A percentile compares a stretch with the other conserved stretches of the same genome.
Conservation (phyloP, 1,140 invertebrate genomes). For the Pemphigus obesinymphae region DNA sequence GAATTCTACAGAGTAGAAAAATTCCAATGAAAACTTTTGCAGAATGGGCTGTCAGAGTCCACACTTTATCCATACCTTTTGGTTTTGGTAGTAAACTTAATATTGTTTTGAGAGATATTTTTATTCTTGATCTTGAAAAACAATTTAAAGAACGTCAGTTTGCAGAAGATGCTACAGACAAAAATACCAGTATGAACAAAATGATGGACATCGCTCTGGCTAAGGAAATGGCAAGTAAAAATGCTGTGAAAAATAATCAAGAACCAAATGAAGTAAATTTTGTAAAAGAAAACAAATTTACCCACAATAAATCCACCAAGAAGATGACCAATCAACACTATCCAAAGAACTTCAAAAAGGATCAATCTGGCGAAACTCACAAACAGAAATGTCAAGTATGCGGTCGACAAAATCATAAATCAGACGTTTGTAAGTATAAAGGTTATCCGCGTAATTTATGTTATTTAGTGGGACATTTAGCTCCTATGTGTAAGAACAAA, state of each 20-base stretch:
- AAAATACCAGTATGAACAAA: neutral
- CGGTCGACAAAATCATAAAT: neutral
- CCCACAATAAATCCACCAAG: neutral
- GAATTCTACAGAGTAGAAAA: neutral
- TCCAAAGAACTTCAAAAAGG: neutral
- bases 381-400: neutral
- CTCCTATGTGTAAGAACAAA: neutral
- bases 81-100: neutral
- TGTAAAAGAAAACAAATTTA: neutral
- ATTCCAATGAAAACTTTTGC: neutral
- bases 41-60: neutral
- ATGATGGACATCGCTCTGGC: neutral
- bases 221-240: neutral
- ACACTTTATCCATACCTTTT: neutral
- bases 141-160: neutral
- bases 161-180: neutral
- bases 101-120: neutral
- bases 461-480: neutral
- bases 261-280: neutral
- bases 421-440: neutral
- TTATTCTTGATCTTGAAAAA: neutral
- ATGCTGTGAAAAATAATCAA: neutral
- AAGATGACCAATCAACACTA: neutral
- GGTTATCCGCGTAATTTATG: neutral
- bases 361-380: neutral